Base-by-base conservation (phyloP, 2,113 vertebrate species). In the Tylochromis polylepis region DNA sequence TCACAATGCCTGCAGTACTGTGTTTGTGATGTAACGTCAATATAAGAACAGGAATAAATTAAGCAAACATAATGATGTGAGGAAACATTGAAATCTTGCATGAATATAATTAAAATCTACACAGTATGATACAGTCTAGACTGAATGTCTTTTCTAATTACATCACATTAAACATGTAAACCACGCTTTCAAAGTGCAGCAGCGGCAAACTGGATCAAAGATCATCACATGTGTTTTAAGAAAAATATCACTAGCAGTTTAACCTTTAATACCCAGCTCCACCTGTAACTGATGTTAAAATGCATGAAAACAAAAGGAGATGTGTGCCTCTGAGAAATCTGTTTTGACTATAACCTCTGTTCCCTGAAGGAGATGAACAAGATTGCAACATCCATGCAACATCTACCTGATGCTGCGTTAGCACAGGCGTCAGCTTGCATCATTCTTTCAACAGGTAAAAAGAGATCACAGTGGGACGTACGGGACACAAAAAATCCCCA, bases 381-480 rank as follows among this genome's bases (percentile, higher is more conserved):
- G 86, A 85, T 89, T 91, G 91, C 90, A 93, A 82, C 88, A 92
- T 82, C 43, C 67, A 65, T 56, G 87, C 67, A 82, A 85, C 70
- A 41, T 29, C 72, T 62, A 22, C 49, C 8, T 57, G 65, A 59
- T 85, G 62, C 79, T 41, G 88, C 85, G 77, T 15, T n/a, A 81
- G 31, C 72, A 1, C 53, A 72, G 78, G 36, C 79, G 65, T 22
- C 3, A 22, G 83, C 89, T 95, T 95, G 95, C 95, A 95, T 95
- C 94, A 95, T 93, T 88, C 87, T 94, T 92, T 92, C 94, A 91
- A 91, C 93, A 95, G 81, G 91, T 92, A 14, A 78, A 2, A 57
- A 34, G 22, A 22, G 77, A 83, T 86, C 36, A 29, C 86, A 15
- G 18, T 36, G 91, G 88, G 89, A 87, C 4, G 2, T 58, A 16